Evolutionary conservation across 2,888 invertebrate genomes (phyloP), one percentile per base, ranked within the genome.

Genomic region (Sipunculus nudus): DNA sequence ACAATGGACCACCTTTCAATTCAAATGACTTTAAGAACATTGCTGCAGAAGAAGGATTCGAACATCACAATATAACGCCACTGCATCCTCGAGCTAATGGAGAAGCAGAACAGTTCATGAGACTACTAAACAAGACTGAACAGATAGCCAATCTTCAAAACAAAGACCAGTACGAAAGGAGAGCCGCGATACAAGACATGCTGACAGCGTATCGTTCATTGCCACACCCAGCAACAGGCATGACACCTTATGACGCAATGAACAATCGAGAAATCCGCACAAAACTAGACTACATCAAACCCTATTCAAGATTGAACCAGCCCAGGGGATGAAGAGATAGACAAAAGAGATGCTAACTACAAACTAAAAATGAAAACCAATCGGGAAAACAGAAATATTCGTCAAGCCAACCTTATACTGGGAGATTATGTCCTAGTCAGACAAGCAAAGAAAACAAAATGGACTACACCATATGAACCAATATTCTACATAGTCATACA

Each of bases 1-100:
- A 63, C 45, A 59, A 55, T 49, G 64, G 61, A 47, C 61, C 61
- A 8, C 61, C 64, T 19, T 67, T 67, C 28, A 59, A 52, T 31
- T 58, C 55, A 5, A 31, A 41, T 40, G 55, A 61, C 26, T 61
- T 64, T 41, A 41, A 5, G 10, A 38, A 56, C 6, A 64, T 67
- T 59, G 54, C 56, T 19, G 26, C n/a, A 26, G 55, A 55, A 48
- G 52, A 56, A 35, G 63, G 61, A 35, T 61, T 67, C 29, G 8
- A 49, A n/a, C 67, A 67, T 41, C 64, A 62, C 28, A 23, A 16
- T 35, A 13, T 35, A 16, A 35, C 35, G 16, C 35, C 10, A 10
- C 10, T 10, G 16, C 35, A 35, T 16, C 35, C 35, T 16, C 10
- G 35, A 35, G 35, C 16, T 10, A 35, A 35, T 16, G 35, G 16